phyloP scores from a whole-genome alignment of 2,797 vertebrate genomes.

The Chiloscyllium punctatum region DNA sequence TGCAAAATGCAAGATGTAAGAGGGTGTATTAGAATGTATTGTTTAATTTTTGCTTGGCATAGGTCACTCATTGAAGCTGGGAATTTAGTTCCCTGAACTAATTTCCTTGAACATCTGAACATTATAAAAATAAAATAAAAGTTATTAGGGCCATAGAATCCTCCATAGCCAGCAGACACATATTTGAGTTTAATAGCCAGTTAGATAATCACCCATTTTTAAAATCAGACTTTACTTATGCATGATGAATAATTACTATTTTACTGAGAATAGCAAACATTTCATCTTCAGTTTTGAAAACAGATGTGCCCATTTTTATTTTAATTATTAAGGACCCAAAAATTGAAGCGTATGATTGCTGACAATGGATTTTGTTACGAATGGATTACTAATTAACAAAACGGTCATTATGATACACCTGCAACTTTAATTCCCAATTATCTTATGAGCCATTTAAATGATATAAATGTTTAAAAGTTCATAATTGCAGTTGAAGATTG shows the following conservation, averaged over 20 bases:
- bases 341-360: background rate
- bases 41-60: background rate
- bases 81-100: background rate
- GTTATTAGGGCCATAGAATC: background rate
- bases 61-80: background rate
- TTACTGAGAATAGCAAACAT: background rate
- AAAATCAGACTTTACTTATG: background rate
- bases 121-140: background rate
- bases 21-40: background rate
- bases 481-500: background rate
- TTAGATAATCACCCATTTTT: background rate
- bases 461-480: background rate
- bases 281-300: background rate
- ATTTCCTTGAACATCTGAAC: background rate
- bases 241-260: background rate
- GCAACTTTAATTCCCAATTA: background rate
- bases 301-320: background rate
- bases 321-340: background rate
- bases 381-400: background rate
- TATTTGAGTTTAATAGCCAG: background rate
- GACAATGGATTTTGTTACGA: background rate
- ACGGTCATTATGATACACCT: background rate
- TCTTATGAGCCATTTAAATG: background rate
- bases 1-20: background rate
- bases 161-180: background rate